Evolutionary conservation across 2,888 invertebrate species (phyloP).

Genomic region (Sarcophaga carnaria): DNA sequence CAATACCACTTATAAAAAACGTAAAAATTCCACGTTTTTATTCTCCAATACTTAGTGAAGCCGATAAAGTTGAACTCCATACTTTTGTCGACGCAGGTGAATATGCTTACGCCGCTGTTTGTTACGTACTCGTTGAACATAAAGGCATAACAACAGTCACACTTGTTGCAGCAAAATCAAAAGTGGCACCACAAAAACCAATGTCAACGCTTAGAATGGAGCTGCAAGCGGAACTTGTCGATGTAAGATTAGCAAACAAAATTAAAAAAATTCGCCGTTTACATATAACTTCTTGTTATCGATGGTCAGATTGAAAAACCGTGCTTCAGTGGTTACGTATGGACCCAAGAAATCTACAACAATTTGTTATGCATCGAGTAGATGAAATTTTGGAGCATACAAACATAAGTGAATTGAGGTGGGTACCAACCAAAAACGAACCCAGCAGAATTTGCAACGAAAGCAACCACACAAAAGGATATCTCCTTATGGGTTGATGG

Average conservation of each 20-base stretch:
- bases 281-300: slow-evolving; percentile 21
- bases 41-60: background rate
- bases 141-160: slow-evolving; percentile 16
- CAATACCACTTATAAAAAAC: slow-evolving; percentile 30
- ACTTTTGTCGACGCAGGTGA: slow-evolving; percentile 59
- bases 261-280: slow-evolving; percentile 26
- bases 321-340: slow-evolving; percentile 39
- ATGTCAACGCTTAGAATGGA: slow-evolving; percentile 42
- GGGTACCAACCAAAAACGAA: slow-evolving; percentile 27
- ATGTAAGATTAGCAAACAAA: slow-evolving; percentile 35
- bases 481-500: too few species aligned
- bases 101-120: slow-evolving; percentile 51
- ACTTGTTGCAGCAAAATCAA: slow-evolving; percentile 24
- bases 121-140: slow-evolving; percentile 33
- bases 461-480: too few species aligned
- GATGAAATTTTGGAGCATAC: slow-evolving; percentile 63
- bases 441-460: too few species aligned
- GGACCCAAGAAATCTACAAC: slow-evolving; percentile 48
- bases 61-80: slow-evolving; percentile 37
- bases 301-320: slow-evolving; percentile 49
- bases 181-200: slow-evolving; percentile 55
- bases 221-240: slow-evolving; percentile 22
- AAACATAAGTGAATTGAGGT: slow-evolving; percentile 57
- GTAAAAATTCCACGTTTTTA: slow-evolving; percentile 43
- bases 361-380: slow-evolving; percentile 58